A percentile compares a stretch with the other conserved stretches of the same genome.
These are phyloP conservation scores for Phalloptychus januarius DNA, from an alignment of 2,797 vertebrate species.

Conservation along the genomic window DNA sequence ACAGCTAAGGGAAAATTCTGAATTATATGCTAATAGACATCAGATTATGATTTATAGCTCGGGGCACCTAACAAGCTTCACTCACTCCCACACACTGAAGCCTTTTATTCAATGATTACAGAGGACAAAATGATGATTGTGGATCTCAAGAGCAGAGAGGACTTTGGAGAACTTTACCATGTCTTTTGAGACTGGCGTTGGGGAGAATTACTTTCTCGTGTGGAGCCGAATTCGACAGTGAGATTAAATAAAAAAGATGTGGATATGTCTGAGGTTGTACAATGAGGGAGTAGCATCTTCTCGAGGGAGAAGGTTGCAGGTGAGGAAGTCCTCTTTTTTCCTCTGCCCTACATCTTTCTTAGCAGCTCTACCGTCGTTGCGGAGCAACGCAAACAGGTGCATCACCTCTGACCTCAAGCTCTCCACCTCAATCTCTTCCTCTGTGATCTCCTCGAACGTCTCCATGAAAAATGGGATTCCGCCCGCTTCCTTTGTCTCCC, in stretches of 20 bases:
- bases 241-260: constrained; percentile 9
- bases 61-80: constrained; percentile 41
- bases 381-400: constrained; percentile 51
- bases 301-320: constrained; percentile 34
- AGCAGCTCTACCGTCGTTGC: constrained; percentile 5
- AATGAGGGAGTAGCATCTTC: constrained; percentile 36
- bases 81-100: constrained; percentile 12
- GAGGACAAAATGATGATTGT: constrained; percentile 47
- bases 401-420: constrained; percentile 17
- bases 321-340: constrained; percentile 29
- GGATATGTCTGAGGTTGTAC: constrained; percentile 15
- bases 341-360: constrained; percentile 13
- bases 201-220: constrained; percentile 36
- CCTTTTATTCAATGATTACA: constrained; percentile 57
- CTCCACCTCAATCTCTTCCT: constrained; percentile 5
- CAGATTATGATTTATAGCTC: constrained; percentile 72
- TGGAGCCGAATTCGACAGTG: constrained; percentile 13
- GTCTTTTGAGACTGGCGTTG: constrained; percentile 53
- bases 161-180: constrained; percentile 28
- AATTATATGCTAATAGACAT: constrained; percentile 71
- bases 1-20: constrained; percentile 54
- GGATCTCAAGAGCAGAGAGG: constrained; percentile 42
- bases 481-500: constrained; percentile 43
- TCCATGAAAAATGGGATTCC: constrained; percentile 50
- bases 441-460: constrained; percentile 40